Evolutionary conservation across 2,797 vertebrate genomes (phyloP).

Genomic region (Caiman crocodilus): DNA sequence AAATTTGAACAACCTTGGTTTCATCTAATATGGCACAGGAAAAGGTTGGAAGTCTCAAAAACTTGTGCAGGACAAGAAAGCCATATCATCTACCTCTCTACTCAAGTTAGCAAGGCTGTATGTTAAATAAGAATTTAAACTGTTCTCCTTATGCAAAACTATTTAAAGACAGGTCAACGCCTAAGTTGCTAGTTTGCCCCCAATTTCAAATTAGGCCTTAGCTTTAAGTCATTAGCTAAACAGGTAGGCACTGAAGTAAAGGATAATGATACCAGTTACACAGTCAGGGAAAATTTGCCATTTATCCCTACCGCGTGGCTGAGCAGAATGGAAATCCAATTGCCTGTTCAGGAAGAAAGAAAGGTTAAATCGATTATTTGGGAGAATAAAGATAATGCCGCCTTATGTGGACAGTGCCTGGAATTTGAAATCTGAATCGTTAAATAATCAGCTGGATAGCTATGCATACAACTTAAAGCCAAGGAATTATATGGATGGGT

Average conservation of each 20-base stretch:
- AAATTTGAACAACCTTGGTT: not conserved
- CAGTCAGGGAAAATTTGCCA: not conserved
- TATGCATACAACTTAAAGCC: not conserved
- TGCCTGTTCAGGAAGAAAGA: constrained; percentile 6
- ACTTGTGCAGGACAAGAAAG: not conserved
- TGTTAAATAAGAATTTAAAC: not conserved
- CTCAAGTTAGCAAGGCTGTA: not conserved
- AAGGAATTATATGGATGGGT: not conserved
- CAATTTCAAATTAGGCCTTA: not conserved
- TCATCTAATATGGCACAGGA: not conserved
- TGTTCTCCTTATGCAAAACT: not conserved
- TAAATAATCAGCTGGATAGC: constrained; percentile 8
- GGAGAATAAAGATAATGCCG: constrained; percentile 27
- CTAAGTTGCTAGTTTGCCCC: not conserved
- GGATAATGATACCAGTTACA: not conserved
- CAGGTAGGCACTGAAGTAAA: not conserved
- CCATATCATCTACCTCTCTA: not conserved
- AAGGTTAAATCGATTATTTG: constrained; percentile 46
- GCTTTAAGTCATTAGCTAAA: not conserved
- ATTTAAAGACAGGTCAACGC: not conserved
- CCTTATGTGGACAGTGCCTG: not conserved
- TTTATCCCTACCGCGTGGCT: not conserved
- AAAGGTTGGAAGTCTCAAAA: not conserved
- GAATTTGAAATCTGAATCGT: constrained; percentile 19
- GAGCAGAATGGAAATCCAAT: constrained; percentile 19